These are phyloP conservation scores for Rutilus rutilus DNA, from an alignment of 2,113 vertebrate genomes.

Conservation along the genomic window DNA sequence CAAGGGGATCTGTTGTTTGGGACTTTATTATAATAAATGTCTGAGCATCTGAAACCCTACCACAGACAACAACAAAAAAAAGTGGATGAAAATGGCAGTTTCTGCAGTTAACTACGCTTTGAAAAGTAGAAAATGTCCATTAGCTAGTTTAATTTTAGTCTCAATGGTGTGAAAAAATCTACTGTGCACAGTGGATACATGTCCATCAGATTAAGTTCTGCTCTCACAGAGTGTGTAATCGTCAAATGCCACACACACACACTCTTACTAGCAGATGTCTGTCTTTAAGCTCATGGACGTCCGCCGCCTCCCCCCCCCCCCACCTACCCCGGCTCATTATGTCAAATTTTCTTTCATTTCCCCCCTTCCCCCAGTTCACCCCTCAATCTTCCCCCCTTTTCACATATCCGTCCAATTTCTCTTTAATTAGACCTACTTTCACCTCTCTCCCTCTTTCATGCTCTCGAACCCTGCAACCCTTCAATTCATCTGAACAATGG, in stretches of 20 bases:
- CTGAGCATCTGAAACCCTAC: not conserved
- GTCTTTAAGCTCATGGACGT: slow-evolving; percentile 80
- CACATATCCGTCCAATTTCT: slow-evolving; percentile 70
- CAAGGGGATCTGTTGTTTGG: slow-evolving; percentile 31
- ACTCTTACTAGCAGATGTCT: slow-evolving; percentile 75
- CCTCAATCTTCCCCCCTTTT: slow-evolving; percentile 14
- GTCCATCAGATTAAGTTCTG: slow-evolving; percentile 51
- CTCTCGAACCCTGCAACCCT: slow-evolving; percentile 47
- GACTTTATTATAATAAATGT: not conserved
- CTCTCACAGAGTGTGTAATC: slow-evolving; percentile 42
- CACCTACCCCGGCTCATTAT: slow-evolving; percentile 74
- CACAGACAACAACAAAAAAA: not conserved
- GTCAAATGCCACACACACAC: slow-evolving; percentile 45
- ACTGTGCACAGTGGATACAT: not conserved
- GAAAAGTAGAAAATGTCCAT: not conserved
- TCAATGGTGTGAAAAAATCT: slow-evolving; percentile 12
- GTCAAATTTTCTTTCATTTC: slow-evolving; percentile 77
- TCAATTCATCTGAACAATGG: slow-evolving; percentile 45
- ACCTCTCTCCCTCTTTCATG: slow-evolving; percentile 39
- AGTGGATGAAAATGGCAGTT: not conserved
- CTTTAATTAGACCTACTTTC: slow-evolving; percentile 73
- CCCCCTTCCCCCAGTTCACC: slow-evolving; percentile 50
- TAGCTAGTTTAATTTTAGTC: not conserved
- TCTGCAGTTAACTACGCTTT: not conserved
- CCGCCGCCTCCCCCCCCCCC: slow-evolving; percentile 26